A percentile compares a stretch with the other conserved stretches of the same genome.
Conservation (phyloP, 2,797 vertebrate species). For the Picus viridis region DNA sequence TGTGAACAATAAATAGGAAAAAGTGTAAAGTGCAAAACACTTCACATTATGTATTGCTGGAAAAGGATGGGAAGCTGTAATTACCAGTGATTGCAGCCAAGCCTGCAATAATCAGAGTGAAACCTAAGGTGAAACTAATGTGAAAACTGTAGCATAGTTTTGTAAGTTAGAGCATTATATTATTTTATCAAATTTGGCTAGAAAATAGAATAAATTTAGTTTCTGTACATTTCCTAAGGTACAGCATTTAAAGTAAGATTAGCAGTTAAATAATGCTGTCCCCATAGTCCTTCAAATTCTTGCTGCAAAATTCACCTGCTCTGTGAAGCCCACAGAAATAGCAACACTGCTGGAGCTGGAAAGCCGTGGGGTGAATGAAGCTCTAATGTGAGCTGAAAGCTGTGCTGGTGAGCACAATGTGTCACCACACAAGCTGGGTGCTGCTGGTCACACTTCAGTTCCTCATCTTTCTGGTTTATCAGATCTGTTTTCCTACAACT, state of each 20-base stretch:
- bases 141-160: not conserved
- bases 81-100: slow-evolving; percentile 23
- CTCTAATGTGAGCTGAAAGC: fast-evolving
- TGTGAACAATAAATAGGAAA: slow-evolving; percentile 49
- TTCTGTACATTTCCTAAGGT: not conserved
- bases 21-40: slow-evolving; percentile 37
- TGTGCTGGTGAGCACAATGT: fast-evolving
- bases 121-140: slow-evolving; percentile 39
- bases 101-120: not conserved
- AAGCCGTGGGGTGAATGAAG: fast-evolving
- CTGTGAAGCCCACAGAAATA: not conserved
- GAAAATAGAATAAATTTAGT: slow-evolving; percentile 16
- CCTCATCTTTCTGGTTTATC: not conserved
- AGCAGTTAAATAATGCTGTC: not conserved
- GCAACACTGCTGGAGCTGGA: not conserved
- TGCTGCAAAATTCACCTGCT: not conserved
- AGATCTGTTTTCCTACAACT: not conserved
- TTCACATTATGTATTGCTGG: not conserved
- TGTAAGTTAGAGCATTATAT: not conserved
- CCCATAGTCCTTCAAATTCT: not conserved
- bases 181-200: slow-evolving; percentile 3
- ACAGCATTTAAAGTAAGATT: not conserved
- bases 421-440: too few species aligned
- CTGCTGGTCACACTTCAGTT: not conserved
- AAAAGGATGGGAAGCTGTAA: slow-evolving; percentile 23